Conservation (phyloP, 1,140 invertebrate species). For the Orius insidiosus region DNA sequence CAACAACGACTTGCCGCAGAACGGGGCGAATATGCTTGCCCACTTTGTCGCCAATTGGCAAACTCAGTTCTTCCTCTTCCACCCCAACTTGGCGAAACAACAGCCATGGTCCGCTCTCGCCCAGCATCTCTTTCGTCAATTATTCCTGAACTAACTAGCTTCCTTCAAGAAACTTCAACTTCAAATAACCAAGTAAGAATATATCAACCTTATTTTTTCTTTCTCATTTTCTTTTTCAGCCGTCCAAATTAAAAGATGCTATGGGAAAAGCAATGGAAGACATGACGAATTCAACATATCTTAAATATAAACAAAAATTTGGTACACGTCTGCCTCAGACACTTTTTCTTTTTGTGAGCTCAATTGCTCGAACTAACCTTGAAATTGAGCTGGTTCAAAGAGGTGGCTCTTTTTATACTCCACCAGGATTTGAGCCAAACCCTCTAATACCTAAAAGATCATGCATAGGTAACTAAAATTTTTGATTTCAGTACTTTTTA, state of each 20-base stretch:
- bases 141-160: conserved; percentile 38
- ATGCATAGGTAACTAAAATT: conserved; percentile 48
- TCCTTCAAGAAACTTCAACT: conserved; percentile 47
- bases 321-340: conserved; percentile 44
- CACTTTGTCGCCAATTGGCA: conserved; percentile 80
- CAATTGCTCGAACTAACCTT: conserved; percentile 79
- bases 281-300: conserved; percentile 62
- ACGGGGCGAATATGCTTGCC: conserved; percentile 79
- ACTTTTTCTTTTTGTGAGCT: conserved; percentile 75
- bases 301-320: conserved; percentile 36
- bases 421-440: conserved; percentile 29
- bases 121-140: conserved; percentile 34
- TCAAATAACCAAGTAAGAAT: conserved; percentile 21
- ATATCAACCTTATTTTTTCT: too few species aligned
- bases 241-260: conserved; percentile 51
- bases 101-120: conserved; percentile 35
- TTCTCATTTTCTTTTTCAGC: conserved; percentile 26
- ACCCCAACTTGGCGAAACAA: conserved; percentile 52
- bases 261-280: conserved; percentile 86
- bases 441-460: conserved; percentile 58
- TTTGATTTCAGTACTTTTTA: conserved; percentile 14
- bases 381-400: conserved; percentile 81
- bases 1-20: conserved; percentile 46
- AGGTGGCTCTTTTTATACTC: conserved; percentile 51
- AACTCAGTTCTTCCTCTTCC: conserved; percentile 82